phyloP scores from a whole-genome alignment of 2,797 vertebrate genomes.

The Sardinella longiceps region DNA sequence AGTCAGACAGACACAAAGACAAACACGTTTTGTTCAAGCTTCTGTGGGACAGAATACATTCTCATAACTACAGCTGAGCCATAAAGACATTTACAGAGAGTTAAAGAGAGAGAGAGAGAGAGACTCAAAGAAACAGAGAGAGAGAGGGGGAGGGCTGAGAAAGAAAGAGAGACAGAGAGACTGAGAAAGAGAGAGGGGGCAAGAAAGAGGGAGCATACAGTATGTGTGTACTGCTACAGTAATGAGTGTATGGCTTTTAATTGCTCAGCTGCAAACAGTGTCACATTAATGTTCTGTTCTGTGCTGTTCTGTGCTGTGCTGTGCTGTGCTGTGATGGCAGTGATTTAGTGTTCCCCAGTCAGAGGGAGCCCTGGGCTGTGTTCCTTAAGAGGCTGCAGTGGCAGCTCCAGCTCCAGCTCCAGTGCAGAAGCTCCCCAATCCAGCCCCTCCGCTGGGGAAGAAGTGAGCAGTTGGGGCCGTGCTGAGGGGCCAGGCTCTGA shows the following conservation, averaged over 20 bases:
- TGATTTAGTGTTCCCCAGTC: neutral
- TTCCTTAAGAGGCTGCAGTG: neutral
- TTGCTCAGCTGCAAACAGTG: neutral
- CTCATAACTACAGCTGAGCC: too few relatives aligned
- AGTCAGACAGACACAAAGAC: too few relatives aligned
- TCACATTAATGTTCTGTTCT: neutral
- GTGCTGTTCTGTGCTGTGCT: neutral
- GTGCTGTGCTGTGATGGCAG: neutral
- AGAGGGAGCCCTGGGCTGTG: neutral
- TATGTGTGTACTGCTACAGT: too few relatives aligned
- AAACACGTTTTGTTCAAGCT: too few relatives aligned
- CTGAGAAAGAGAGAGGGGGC: too few relatives aligned
- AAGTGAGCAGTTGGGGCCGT: neutral
- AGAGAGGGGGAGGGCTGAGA: too few relatives aligned
- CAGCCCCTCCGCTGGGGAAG: neutral
- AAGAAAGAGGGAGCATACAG: too few relatives aligned
- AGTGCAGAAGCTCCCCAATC: neutral
- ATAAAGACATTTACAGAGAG: neutral
- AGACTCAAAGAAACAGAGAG: too few relatives aligned
- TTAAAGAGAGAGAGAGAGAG: neutral
- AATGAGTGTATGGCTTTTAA: neutral
- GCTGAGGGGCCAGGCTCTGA: too few relatives aligned
- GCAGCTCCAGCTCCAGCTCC: too few relatives aligned
- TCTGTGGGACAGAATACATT: too few relatives aligned
- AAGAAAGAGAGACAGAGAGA: too few relatives aligned